Conservation (phyloP, 2,888 invertebrate genomes). For the Luffia ferchaultella region DNA sequence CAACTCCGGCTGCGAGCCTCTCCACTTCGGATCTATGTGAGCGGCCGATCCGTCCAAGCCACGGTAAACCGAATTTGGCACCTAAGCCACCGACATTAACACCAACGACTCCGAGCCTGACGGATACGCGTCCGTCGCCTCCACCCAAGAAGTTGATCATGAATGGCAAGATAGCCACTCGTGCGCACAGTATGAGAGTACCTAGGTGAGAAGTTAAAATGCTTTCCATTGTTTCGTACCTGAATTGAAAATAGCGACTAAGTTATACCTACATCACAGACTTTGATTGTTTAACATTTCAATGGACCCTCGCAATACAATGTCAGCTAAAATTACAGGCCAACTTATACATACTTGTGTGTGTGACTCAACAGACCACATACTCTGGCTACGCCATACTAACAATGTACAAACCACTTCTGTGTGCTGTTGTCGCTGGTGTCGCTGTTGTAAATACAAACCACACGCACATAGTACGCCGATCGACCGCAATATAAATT, state of each 20-base stretch:
- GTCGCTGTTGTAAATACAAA: too few relatives aligned
- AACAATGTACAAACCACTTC: too few relatives aligned
- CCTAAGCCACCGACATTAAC: constrained; percentile 77
- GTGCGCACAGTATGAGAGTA: constrained; percentile 86
- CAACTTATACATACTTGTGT: too few relatives aligned
- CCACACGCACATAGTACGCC: too few relatives aligned
- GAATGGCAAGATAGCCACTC: constrained; percentile 68
- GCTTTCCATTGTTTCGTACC: not conserved
- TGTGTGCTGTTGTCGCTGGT: too few relatives aligned
- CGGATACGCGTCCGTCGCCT: constrained; percentile 70
- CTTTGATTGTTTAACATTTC: not conserved
- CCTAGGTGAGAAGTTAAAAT: constrained; percentile 73
- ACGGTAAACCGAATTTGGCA: constrained; percentile 84
- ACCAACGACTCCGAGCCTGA: constrained; percentile 32
- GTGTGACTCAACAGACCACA: too few relatives aligned
- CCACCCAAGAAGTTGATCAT: constrained; percentile 71
- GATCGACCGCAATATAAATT: too few relatives aligned
- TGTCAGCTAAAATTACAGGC: too few relatives aligned
- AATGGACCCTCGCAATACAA: too few relatives aligned
- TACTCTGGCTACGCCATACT: too few relatives aligned
- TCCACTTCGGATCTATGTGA: constrained; percentile 54
- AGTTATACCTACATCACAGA: not conserved
- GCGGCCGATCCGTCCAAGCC: constrained; percentile 57
- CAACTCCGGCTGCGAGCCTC: constrained; percentile 37
- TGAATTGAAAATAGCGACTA: not conserved